Percentiles rank a stretch among this genome's conserved stretches.
Evolutionary conservation across 2,797 vertebrate species (phyloP).

Genomic region (Syngnathus rostellatus): DNA sequence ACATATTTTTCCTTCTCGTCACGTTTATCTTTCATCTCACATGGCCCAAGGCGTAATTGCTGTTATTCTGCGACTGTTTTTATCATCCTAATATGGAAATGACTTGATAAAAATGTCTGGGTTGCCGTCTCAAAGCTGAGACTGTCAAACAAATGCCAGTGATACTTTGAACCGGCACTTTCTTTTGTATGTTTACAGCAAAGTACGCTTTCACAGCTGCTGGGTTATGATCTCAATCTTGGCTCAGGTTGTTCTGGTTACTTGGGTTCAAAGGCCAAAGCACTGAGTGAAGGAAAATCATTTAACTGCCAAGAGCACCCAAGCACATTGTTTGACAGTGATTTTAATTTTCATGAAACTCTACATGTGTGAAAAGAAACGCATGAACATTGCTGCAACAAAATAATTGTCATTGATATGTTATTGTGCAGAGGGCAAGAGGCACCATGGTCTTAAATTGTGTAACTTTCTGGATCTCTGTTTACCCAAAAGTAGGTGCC

Average conservation of each 20-base stretch:
- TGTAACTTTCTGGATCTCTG: no score
- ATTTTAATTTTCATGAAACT: neutral
- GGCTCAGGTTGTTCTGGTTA: slow-evolving; percentile 36
- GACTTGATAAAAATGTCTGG: slow-evolving; percentile 45
- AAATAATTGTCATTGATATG: neutral
- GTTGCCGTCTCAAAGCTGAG: slow-evolving; percentile 26
- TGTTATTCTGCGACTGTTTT: slow-evolving; percentile 50
- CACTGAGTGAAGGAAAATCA: slow-evolving; percentile 25
- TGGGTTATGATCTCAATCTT: slow-evolving; percentile 44
- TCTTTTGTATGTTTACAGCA: slow-evolving; percentile 21
- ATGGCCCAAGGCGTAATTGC: slow-evolving; percentile 43
- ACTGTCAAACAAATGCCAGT: slow-evolving; percentile 33
- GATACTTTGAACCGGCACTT: slow-evolving; percentile 10
- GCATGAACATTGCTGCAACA: neutral
- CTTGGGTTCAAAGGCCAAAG: slow-evolving; percentile 32
- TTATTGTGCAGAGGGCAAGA: neutral
- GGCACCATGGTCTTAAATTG: no score
- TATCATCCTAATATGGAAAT: slow-evolving; percentile 43
- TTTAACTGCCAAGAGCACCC: slow-evolving; percentile 17
- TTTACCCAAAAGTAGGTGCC: no score
- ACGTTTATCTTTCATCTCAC: slow-evolving; percentile 30
- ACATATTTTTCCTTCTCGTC: slow-evolving; percentile 2
- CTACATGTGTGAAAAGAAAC: neutral
- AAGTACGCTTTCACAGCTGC: slow-evolving; percentile 24
- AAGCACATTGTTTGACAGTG: neutral